Conservation (phyloP, 2,888 invertebrate species). For the Diplazon laetatorius region DNA sequence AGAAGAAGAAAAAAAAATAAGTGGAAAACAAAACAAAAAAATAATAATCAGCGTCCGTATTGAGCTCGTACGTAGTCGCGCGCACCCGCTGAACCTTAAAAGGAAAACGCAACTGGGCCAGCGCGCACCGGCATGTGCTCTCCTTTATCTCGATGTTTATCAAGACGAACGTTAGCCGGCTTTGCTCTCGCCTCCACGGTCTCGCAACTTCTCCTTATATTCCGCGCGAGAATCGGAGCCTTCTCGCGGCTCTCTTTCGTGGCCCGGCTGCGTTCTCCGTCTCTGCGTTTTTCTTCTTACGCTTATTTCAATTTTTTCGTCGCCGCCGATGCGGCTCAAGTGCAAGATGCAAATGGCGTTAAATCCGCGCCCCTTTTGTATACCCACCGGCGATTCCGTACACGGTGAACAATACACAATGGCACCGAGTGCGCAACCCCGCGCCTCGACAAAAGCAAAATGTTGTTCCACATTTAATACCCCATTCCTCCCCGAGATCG, state of each 20-base stretch:
- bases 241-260: slow-evolving; percentile 44
- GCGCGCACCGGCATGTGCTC: slow-evolving; percentile 39
- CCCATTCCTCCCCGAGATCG: slow-evolving; percentile 38
- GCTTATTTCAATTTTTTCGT: slow-evolving; percentile 46
- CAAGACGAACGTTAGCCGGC: slow-evolving; percentile 61
- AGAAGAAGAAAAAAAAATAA: slow-evolving; percentile 23
- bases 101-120: slow-evolving; percentile 63
- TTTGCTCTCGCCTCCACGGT: slow-evolving; percentile 30
- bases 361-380: slow-evolving; percentile 66
- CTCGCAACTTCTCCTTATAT: slow-evolving; percentile 51
- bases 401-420: slow-evolving; percentile 69
- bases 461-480: slow-evolving; percentile 26
- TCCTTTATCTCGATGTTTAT: slow-evolving; percentile 70
- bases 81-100: slow-evolving; percentile 65
- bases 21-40: slow-evolving; percentile 12
- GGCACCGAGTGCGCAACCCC: slow-evolving; percentile 56
- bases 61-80: slow-evolving; percentile 59
- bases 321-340: slow-evolving; percentile 44
- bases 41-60: slow-evolving; percentile 29
- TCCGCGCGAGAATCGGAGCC: slow-evolving; percentile 51
- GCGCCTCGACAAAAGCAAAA: slow-evolving; percentile 34
- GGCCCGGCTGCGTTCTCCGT: slow-evolving; percentile 29
- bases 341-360: slow-evolving; percentile 68
- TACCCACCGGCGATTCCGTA: slow-evolving; percentile 63
- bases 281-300: slow-evolving; percentile 30